Evolutionary conservation across 2,113 vertebrate species (phyloP), one percentile per base, ranked within the genome.

Genomic region (Hiodon tergisus): DNA sequence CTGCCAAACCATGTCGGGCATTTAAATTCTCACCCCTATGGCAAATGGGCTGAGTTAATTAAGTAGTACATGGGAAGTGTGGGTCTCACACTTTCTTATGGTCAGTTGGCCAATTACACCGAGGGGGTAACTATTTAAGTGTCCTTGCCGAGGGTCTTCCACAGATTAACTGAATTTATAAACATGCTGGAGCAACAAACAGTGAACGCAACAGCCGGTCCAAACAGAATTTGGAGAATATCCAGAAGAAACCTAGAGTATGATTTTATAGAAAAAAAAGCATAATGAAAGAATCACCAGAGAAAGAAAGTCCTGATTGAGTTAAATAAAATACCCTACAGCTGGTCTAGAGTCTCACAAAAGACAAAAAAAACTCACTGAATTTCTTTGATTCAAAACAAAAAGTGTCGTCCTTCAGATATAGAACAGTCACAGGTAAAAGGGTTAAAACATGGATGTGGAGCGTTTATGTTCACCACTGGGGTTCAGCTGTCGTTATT

Each of bases 11-110:
- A 31, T 31, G 31, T 31, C 31, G 77, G 79, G 61, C 80, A 82
- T 80, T 87, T 84, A 83, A 78, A 83, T 69, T 85, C 77, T 81
- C 79, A 79, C 85, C 73, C 77, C 60, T 72, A 71, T 61, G 31
- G 75, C 50, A 76, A 80, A 84, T 72, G 71, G 78, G 79, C 53
- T 48, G 71, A 72, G 81, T 82, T 81, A 73, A 79, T 85, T 82
- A 82, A 73, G 16, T 17, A 65, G 66, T 82, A 78, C 80, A 74
- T 0, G 5, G 54, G 74, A 74, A 53, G 62, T 51, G 3, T 17
- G 7, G 31, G 31, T 31, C 31, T 31, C 31, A 31, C 31, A 31
- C 31, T 31, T 31, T 31, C 31, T 2, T 61, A 59, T 7, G 69
- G 50, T 53, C 51, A 17, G 9, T 47, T 51, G 31, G 14, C 57